Conservation (phyloP, 2,888 invertebrate genomes). For the Magallana nippona region DNA sequence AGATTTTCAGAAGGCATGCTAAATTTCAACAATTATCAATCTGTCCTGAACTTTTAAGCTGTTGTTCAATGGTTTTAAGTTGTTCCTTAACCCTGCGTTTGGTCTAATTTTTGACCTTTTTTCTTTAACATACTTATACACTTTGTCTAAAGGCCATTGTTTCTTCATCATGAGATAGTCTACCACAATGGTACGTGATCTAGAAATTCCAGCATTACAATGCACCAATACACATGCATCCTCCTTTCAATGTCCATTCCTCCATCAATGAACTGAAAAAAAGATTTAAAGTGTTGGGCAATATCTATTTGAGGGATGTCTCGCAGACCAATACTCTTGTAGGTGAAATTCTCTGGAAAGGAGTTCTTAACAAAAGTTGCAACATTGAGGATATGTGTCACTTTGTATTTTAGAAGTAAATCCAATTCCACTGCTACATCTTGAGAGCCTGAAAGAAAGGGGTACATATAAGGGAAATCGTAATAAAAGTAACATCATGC, state of each 20-base stretch:
- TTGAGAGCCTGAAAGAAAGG: constrained; percentile 87
- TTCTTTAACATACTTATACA: constrained; percentile 85
- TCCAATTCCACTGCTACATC: constrained; percentile 86
- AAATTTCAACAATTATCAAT: neutral
- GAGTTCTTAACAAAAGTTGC: constrained; percentile 80
- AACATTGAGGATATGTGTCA: constrained; percentile 88
- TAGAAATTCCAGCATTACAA: constrained; percentile 95
- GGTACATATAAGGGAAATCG: neutral
- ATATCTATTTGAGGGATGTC: constrained; percentile 78
- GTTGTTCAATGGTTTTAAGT: constrained; percentile 81
- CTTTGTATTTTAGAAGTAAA: constrained; percentile 83
- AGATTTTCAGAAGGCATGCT: too few relatives aligned
- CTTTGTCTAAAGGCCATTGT: constrained; percentile 84
- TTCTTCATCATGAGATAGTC: constrained; percentile 87
- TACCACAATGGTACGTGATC: constrained; percentile 89
- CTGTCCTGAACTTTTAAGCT: constrained; percentile 41
- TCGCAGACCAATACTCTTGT: constrained; percentile 84
- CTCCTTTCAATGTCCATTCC: constrained; percentile 78
- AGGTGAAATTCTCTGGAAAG: constrained; percentile 79
- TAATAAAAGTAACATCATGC: too few relatives aligned
- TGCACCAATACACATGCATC: constrained; percentile 89
- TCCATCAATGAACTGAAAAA: constrained; percentile 85
- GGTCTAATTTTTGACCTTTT: constrained; percentile 87
- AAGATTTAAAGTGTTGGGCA: constrained; percentile 74
- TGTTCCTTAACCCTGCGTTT: constrained; percentile 90